phyloP scores from a whole-genome alignment of 2,113 vertebrate species.

The Hippocampus comes region DNA sequence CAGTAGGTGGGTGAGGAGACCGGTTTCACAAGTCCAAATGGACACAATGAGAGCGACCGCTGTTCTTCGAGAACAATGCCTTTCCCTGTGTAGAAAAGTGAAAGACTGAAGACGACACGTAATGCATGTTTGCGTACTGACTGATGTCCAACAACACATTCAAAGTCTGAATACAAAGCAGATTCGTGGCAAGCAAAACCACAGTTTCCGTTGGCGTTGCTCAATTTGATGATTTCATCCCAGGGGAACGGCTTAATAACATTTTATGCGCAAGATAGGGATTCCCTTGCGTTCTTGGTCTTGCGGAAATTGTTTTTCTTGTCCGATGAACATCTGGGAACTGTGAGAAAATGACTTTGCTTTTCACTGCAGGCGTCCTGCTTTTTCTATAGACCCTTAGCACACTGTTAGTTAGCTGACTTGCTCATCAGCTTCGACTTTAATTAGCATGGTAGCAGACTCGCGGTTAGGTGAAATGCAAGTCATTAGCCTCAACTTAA shows the following conservation, averaged over 20 bases:
- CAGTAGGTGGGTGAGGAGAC: background rate
- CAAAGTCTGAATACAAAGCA: slow-evolving; percentile 43
- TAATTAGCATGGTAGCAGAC: too few relatives aligned
- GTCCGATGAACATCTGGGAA: background rate
- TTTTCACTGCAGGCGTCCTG: background rate
- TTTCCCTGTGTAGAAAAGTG: background rate
- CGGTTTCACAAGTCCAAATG: background rate
- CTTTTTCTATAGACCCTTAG: too few relatives aligned
- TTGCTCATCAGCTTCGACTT: too few relatives aligned
- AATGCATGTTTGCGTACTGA: slow-evolving; percentile 39
- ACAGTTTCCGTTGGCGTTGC: slow-evolving; percentile 1
- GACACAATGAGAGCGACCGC: background rate
- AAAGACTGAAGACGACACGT: background rate
- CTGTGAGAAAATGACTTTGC: background rate
- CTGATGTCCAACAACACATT: slow-evolving; percentile 31
- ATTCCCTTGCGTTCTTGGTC: background rate
- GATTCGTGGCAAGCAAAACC: slow-evolving; percentile 5
- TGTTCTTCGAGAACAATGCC: background rate
- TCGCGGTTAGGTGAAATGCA: too few relatives aligned
- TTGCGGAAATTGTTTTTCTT: background rate
- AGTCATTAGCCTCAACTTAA: too few relatives aligned
- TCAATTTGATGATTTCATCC: slow-evolving; percentile 5
- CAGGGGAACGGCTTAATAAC: background rate
- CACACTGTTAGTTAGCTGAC: too few relatives aligned
- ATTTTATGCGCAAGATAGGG: background rate